Evolutionary conservation across 2,797 vertebrate species (phyloP).

Genomic region (Ibycter americanus): DNA sequence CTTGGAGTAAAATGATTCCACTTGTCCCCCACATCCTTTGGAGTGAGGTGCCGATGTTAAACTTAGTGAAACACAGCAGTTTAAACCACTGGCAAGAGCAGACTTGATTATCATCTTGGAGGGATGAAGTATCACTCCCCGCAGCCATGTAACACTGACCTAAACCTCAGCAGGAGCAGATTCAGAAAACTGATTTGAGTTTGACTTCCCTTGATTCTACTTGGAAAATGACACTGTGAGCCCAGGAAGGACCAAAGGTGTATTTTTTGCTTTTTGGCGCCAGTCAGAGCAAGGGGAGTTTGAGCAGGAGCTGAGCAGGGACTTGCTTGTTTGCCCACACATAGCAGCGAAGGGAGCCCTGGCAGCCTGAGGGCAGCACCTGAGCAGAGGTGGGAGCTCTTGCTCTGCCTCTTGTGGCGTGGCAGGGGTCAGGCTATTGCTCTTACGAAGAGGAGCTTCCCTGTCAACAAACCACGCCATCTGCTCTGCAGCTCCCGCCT

Average conservation of each 20-base stretch:
- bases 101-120: background rate
- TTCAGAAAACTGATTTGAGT: background rate
- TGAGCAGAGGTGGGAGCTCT: background rate
- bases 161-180: background rate
- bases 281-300: background rate
- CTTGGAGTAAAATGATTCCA: background rate
- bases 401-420: rapidly evolving
- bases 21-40: background rate
- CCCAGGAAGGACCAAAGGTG: background rate
- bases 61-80: background rate
- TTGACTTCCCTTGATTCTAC: background rate
- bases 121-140: background rate
- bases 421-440: background rate
- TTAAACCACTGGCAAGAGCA: background rate
- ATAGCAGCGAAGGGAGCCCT: background rate
- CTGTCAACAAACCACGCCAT: rapidly evolving
- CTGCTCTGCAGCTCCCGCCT: background rate
- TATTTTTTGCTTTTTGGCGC: background rate
- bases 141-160: background rate
- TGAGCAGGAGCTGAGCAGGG: background rate
- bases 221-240: background rate
- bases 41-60: background rate
- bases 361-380: background rate
- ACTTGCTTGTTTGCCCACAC: background rate
- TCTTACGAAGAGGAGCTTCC: background rate